Percentiles rank a stretch among this genome's conserved stretches.
Conservation (phyloP, 2,113 vertebrate species). For the Cololabis saira region DNA sequence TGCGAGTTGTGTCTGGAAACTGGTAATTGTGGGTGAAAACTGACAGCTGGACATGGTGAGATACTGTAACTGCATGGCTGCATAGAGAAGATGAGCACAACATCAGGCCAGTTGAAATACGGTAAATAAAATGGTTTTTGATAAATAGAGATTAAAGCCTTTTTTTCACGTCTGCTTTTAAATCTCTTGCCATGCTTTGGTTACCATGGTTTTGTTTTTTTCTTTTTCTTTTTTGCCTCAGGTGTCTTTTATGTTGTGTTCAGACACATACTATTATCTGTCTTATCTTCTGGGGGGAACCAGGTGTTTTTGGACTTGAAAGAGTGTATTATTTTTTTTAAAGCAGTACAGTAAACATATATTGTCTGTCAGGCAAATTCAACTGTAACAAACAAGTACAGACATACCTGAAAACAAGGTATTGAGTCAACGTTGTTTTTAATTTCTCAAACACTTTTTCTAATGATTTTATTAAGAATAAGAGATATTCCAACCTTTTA, state of each 20-base stretch:
- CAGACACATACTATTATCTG: slow-evolving; percentile 5
- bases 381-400: slow-evolving; percentile 4
- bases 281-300: slow-evolving; percentile 21
- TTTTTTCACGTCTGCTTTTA: not conserved
- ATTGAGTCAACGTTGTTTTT: no score
- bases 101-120: not conserved
- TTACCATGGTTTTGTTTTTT: not conserved
- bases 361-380: slow-evolving; percentile 22
- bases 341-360: slow-evolving; percentile 31
- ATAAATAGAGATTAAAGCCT: not conserved
- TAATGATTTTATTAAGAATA: no score
- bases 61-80: not conserved
- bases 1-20: slow-evolving; percentile 6
- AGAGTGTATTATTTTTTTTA: slow-evolving; percentile 12
- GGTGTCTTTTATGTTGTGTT: slow-evolving; percentile 27
- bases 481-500: no score
- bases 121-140: not conserved
- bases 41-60: slow-evolving; percentile 20
- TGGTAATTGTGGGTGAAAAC: slow-evolving; percentile 20
- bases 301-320: slow-evolving; percentile 45
- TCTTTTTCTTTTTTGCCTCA: slow-evolving; percentile 2
- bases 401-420: no score
- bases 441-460: no score
- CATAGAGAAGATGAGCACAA: not conserved
- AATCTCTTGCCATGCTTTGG: slow-evolving; percentile 2